Conservation (phyloP, 2,888 invertebrate genomes). For the Drosophila kanekoi region DNA sequence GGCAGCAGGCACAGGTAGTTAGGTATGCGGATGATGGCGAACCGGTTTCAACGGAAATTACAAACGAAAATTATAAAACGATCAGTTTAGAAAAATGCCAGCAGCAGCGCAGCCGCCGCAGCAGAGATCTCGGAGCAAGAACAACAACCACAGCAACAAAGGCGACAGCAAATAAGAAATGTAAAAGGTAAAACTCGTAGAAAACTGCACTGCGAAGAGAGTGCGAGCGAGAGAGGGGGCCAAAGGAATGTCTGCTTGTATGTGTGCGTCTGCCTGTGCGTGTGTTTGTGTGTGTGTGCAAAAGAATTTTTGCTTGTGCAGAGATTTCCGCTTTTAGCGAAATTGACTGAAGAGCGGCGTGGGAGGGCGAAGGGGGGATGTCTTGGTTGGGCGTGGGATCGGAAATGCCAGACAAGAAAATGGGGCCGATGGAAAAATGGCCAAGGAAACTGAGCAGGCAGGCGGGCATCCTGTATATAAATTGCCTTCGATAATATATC, state of each 20-base stretch:
- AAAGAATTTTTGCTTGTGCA: slow-evolving; percentile 57
- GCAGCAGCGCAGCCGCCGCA: slow-evolving; percentile 23
- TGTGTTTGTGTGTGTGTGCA: slow-evolving; percentile 39
- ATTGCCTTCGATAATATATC: slow-evolving; percentile 21
- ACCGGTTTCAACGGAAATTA: slow-evolving; percentile 86
- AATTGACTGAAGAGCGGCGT: slow-evolving; percentile 14
- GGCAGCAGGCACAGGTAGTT: slow-evolving; percentile 73
- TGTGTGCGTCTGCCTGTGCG: slow-evolving; percentile 13
- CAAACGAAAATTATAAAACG: slow-evolving; percentile 83
- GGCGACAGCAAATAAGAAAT: slow-evolving; percentile 54
- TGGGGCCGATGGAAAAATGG: slow-evolving; percentile 40
- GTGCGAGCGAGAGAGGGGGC: slow-evolving; percentile 2
- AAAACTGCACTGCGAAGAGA: slow-evolving; percentile 30
- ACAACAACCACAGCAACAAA: slow-evolving; percentile 23
- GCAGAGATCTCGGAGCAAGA: slow-evolving; percentile 33
- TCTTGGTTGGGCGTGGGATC: slow-evolving; percentile 67
- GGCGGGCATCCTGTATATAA: slow-evolving; percentile 20
- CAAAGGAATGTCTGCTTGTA: slow-evolving; percentile 14
- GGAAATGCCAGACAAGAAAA: slow-evolving; percentile 62
- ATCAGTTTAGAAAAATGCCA: slow-evolving; percentile 81
- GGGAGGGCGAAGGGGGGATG: neutral
- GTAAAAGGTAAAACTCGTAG: slow-evolving; percentile 44
- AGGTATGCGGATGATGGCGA: slow-evolving; percentile 82
- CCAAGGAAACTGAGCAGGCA: slow-evolving; percentile 24
- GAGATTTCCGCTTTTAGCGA: slow-evolving; percentile 60